Conservation (phyloP, 2,113 vertebrate species). For the Misgurnus mizolepis region DNA sequence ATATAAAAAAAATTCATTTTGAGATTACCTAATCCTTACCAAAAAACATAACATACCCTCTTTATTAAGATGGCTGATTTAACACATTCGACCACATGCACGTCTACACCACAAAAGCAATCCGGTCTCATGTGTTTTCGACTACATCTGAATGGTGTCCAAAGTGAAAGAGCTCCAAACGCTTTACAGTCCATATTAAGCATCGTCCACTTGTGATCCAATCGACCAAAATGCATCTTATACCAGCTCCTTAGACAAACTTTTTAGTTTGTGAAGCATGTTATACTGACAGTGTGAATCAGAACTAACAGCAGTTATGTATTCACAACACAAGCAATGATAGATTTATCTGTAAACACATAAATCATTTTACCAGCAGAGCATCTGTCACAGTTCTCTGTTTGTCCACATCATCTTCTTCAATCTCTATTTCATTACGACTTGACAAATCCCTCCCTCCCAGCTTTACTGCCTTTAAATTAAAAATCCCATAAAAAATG, state of each 20-base stretch:
- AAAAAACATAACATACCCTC: too few species aligned
- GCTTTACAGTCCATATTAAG: not conserved
- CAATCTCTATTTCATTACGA: slow-evolving; percentile 46
- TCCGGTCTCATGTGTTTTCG: too few species aligned
- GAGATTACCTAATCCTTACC: too few species aligned
- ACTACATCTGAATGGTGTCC: too few species aligned
- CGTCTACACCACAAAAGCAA: too few species aligned
- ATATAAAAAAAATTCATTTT: too few species aligned
- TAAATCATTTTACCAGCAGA: slow-evolving; percentile 33
- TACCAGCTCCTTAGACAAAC: not conserved
- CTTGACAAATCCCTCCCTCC: slow-evolving; percentile 21
- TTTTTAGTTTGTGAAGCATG: not conserved
- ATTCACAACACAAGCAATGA: slow-evolving; percentile 53
- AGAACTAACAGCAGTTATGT: slow-evolving; percentile 28
- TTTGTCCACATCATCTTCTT: slow-evolving; percentile 19
- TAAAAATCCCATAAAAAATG: slow-evolving; percentile 28
- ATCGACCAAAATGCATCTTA: not conserved
- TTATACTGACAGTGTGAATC: slow-evolving; percentile 27
- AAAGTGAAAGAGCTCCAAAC: too few species aligned
- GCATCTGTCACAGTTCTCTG: slow-evolving; percentile 17
- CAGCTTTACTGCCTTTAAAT: slow-evolving; percentile 28
- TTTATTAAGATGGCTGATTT: too few species aligned
- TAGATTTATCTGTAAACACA: slow-evolving; percentile 58
- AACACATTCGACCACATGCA: too few species aligned
- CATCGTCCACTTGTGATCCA: not conserved